Base-by-base conservation (phyloP, 2,113 vertebrate species). In the Miniopterus natalensis region DNA sequence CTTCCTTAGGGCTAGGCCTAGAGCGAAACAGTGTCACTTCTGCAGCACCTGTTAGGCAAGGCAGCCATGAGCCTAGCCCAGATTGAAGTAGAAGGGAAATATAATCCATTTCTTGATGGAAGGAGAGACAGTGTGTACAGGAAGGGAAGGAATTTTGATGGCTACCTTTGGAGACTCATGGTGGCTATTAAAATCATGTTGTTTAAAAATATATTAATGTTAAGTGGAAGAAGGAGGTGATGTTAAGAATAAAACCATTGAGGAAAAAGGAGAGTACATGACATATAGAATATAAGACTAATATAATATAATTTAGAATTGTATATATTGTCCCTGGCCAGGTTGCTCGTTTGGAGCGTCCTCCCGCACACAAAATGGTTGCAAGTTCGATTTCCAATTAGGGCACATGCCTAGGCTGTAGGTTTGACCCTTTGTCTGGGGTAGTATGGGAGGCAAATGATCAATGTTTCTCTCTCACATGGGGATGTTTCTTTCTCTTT, bases 131-230 rank as follows among this genome's bases (percentile, higher is more conserved):
- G 11, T 71, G 12, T 84, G 27, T 74, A 65, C 1, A 86, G 15
- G 27, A 95, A 81, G 15, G 13, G n/a, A 61, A 73, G 2, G 20
- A 40, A n/a, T 83, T 78, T 90, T 70, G 73, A n/a, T 59, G 20
- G 2, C 14, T 29, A 49, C 68, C 53, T 84, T 95, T 74, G 68
- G n/a, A 68, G 51, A 78, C 47, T 79, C 47, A 63, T 47, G 42
- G 40, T 84, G 23, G 18, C 3, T 36, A 65, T 80, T 70, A 77
- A 93, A 92, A 70, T 75, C 12, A 75, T 47, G 40, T 85, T 77
- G 66, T 97, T 31, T n/a, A 61, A 79, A 94, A 92, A 45, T 61
- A 23, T 84, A 42, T 66, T 77, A 59, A 78, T 73, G 10, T 77
- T 71, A 78, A 49, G 11, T 92, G 21, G 68, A 15, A 83, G 89